phyloP scores from a whole-genome alignment of 2,797 vertebrate genomes.

The Pempheris klunzingeri region DNA sequence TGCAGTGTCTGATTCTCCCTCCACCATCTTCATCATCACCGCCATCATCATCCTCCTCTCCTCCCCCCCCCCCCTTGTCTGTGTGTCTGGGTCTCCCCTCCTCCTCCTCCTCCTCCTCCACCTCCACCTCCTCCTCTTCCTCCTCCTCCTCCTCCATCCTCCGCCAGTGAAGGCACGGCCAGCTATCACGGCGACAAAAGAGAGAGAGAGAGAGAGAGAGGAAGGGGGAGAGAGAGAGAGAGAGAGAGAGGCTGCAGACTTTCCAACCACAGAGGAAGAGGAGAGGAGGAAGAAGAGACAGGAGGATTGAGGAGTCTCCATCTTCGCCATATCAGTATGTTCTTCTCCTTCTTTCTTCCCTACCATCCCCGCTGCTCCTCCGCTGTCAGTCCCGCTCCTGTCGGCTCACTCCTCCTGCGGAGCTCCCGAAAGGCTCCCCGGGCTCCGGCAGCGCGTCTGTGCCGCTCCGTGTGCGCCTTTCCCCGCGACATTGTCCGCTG shows the following conservation, averaged over 20 bases:
- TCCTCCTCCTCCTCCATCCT: constrained; percentile 18
- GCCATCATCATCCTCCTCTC: constrained; percentile 59
- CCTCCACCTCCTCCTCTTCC: constrained; percentile 5
- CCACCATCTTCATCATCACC: constrained; percentile 57
- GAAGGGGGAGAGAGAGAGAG: constrained; percentile 30
- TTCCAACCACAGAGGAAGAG: constrained; percentile 59
- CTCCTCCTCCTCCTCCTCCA: background rate
- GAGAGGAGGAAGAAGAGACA: constrained; percentile 57
- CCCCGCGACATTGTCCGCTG: constrained; percentile 3
- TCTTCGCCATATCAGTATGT: constrained; percentile 70
- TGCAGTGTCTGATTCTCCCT: constrained; percentile 71
- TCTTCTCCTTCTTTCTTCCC: constrained; percentile 29
- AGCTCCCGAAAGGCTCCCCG: too few relatives aligned
- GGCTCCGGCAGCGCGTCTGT: constrained; percentile 5
- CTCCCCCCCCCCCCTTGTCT: constrained; percentile 51
- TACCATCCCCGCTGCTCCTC: too few relatives aligned
- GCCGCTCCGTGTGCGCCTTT: background rate
- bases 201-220: constrained; percentile 56
- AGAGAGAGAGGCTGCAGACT: constrained; percentile 70
- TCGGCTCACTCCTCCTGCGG: too few relatives aligned
- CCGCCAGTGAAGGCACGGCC: constrained; percentile 74
- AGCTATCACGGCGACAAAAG: constrained; percentile 72
- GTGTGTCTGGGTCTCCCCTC: constrained; percentile 44
- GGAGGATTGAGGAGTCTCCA: constrained; percentile 60
- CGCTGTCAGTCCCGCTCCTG: constrained; percentile 34